Conservation (phyloP, 2,797 vertebrate species). For the Molothrus ater region DNA sequence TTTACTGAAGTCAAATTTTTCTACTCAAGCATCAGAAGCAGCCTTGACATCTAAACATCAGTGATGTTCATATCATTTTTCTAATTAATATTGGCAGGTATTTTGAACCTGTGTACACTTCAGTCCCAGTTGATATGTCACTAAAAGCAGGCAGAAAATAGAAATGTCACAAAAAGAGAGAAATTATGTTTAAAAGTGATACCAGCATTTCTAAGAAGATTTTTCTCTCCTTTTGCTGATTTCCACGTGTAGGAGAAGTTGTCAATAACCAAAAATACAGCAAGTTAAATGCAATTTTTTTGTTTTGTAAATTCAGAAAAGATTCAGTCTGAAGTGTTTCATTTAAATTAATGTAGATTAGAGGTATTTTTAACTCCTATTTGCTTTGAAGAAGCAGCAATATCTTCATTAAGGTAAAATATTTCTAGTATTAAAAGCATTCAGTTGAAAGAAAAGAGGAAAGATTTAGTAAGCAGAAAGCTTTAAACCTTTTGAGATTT, state of each 20-base stretch:
- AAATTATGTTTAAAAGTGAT: not conserved
- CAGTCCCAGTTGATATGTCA: not conserved
- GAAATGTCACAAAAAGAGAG: not conserved
- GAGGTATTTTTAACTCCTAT: not conserved
- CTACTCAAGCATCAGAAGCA: not conserved
- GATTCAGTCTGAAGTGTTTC: not conserved
- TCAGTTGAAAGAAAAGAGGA: conserved; percentile 12
- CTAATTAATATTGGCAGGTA: not conserved
- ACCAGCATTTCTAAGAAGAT: not conserved
- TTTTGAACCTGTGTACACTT: not conserved
- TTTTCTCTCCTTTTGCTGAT: not conserved
- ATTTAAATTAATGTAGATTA: conserved; percentile 3
- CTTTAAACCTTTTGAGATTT: conserved; percentile 26
- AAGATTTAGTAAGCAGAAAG: conserved; percentile 9
- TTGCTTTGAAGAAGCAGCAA: not conserved
- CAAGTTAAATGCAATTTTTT: not conserved
- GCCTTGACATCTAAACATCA: not conserved
- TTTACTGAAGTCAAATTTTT: not conserved
- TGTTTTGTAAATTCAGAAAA: conserved; percentile 10
- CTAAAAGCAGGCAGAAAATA: not conserved
- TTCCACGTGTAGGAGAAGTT: not conserved
- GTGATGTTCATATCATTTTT: not conserved
- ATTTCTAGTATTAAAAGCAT: not conserved
- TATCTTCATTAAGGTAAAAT: conserved; percentile 24
- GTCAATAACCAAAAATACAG: not conserved